phyloP scores from a whole-genome alignment of 2,797 vertebrate species.

The Agapornis canus region DNA sequence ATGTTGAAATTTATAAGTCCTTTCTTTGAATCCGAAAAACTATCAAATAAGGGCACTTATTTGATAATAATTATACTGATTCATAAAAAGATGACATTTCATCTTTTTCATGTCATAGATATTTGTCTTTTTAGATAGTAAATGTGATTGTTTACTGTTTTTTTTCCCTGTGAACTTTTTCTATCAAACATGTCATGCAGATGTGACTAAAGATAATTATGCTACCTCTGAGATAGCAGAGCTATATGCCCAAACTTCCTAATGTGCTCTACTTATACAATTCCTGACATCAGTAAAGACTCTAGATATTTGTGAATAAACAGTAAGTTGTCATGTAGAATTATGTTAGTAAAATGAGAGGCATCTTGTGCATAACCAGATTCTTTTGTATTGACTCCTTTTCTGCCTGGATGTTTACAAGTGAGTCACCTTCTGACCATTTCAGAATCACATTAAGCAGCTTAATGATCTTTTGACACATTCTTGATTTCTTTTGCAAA shows the following conservation, averaged over 20 bases:
- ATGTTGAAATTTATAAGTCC: not conserved
- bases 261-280: not conserved
- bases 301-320: not conserved
- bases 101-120: not conserved
- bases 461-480: not conserved
- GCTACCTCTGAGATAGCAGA: not conserved
- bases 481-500: not conserved
- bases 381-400: not conserved
- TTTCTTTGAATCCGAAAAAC: not conserved
- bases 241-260: not conserved
- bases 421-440: not conserved
- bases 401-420: not conserved
- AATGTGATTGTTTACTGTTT: not conserved
- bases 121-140: not conserved
- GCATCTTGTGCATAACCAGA: not conserved
- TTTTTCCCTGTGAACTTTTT: not conserved
- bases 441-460: not conserved
- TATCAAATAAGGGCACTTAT: not conserved
- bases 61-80: not conserved
- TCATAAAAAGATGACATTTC: rapidly evolving
- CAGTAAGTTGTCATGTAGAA: rapidly evolving
- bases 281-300: not conserved
- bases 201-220: not conserved
- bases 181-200: not conserved
- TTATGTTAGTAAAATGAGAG: not conserved